Base-by-base conservation (phyloP, 2,888 invertebrate genomes). In the Acanthoscelides obtectus region DNA sequence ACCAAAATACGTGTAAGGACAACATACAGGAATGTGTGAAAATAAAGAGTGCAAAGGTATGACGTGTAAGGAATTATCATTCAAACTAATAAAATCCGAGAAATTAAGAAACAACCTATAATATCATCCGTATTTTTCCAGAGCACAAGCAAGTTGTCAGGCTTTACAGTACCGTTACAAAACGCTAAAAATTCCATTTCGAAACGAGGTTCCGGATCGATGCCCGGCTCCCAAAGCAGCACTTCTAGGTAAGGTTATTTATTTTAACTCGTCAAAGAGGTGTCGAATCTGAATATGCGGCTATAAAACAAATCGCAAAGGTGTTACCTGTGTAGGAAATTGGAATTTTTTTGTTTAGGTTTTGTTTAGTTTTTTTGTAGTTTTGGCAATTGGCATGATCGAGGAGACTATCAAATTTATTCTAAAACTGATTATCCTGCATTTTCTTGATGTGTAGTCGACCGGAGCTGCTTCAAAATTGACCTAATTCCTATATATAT, bases 1-100 rank as follows among this genome's bases (percentile, higher is more conserved):
- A 96, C 85, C 94, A 96, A 82, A 92, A 92, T 83, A 90, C 92
- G 25, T 95, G 96, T 85, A 96, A 95, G 85, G 97, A 97, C 83
- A 94, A 94, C 87, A 92, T 95, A 76, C 87, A 91, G 70, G 94
- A 95, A 81, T 97, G 96, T 85, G 91, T 90, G 77, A 93, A 93
- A 83, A 90, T 91, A 69, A 93, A 90, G 86, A 84, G 88, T 70
- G 88, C 89, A 68, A 91, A 90, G 88, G 90, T 89, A 82, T 22
- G n/a, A n/a, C n/a, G 72, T 71, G 45, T 64, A 22, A 27, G 64
- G 5, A 45, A 20, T 20, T 20, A 22, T 21, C 66, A 17, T 65
- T 66, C 20, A 66, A 20, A 66, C 20, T 63, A 63, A 63, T 63
- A 12, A 63, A 12, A 63, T 63, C 19, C n/a, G n/a, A n/a, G n/a